Evolutionary conservation across 2,113 vertebrate species (phyloP), one percentile per base, ranked within the genome.

Genomic region (Caloenas nicobarica): DNA sequence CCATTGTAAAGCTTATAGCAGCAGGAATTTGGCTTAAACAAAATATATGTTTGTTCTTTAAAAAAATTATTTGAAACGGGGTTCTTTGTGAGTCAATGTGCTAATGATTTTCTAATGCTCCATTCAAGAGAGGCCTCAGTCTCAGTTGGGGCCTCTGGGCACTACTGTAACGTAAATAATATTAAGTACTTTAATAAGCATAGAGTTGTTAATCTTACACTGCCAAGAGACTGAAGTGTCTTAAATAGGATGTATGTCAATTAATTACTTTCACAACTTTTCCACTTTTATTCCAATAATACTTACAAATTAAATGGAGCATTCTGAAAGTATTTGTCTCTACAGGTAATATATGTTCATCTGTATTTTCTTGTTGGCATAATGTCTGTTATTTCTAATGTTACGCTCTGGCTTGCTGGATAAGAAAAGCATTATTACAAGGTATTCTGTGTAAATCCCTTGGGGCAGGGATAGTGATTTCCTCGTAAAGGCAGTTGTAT

Each of bases 221-320:
- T 93, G 78, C 57, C 93, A 85, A 85, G 86, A 89, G 73, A 64
- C 21, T 73, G 69, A 93, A 81, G 53, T 42, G 23, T 24, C 51
- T 91, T 87, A 71, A 74, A 38, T 91, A 71, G 74, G 54, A 57
- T 8, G 1, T 71, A 31, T 60, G 53, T 70, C 53, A 82, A 44
- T 89, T 86, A 95, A 78, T 85, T 79, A 42, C 58, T 93, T 85
- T 91, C 33, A 56, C 62, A 61, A 88, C 40, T 80, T 56, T 91
- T 91, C 89, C 26, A 42, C 34, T 87, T 94, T 56, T 61, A 25
- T 72, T 82, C 42, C 42, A 44, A 13, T 68, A 81, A 58, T 51
- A 28, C 58, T 65, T 71, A 33, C 1, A 29, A 56, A 62, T 16
- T 78, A 58, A 89, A 40, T 31, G 28, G 38, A 60, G 57, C 1